These are phyloP conservation scores for Platyrinchus mystaceus DNA, from an alignment of 2,797 vertebrate genomes.

Conservation along the genomic window DNA sequence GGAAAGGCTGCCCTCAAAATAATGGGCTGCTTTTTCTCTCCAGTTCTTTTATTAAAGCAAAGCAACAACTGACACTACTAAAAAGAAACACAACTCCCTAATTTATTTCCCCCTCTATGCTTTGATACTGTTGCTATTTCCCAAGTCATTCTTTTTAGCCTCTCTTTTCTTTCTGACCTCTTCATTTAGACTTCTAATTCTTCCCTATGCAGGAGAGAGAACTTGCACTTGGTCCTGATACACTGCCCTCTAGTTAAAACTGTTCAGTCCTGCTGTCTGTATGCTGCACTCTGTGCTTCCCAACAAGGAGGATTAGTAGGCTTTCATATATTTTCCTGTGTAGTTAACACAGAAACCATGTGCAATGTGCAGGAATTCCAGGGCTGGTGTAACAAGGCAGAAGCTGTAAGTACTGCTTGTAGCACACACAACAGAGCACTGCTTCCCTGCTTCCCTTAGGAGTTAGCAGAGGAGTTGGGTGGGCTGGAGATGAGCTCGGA, in stretches of 20 bases:
- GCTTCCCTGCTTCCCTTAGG: constrained; percentile 86
- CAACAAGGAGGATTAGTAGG: background rate
- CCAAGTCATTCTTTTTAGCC: background rate
- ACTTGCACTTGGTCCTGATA: background rate
- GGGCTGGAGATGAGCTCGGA: constrained; percentile 91
- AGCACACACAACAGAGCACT: constrained; percentile 31
- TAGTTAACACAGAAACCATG: background rate
- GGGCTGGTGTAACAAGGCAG: background rate
- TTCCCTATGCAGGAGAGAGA: background rate
- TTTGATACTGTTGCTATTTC: background rate
- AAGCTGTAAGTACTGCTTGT: background rate
- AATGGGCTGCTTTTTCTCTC: background rate
- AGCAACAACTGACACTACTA: background rate
- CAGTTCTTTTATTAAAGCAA: background rate
- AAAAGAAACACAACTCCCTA: fast-evolving
- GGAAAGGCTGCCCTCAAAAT: background rate
- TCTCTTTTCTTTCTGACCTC: background rate
- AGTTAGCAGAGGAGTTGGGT: constrained; percentile 91
- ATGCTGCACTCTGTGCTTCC: fast-evolving
- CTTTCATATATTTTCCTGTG: background rate
- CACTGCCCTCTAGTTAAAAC: background rate
- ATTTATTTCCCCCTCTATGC: background rate
- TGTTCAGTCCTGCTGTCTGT: background rate
- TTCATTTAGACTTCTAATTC: background rate
- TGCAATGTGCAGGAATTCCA: background rate